phyloP scores from a whole-genome alignment of 2,113 vertebrate genomes.

The Mixornis gularis region DNA sequence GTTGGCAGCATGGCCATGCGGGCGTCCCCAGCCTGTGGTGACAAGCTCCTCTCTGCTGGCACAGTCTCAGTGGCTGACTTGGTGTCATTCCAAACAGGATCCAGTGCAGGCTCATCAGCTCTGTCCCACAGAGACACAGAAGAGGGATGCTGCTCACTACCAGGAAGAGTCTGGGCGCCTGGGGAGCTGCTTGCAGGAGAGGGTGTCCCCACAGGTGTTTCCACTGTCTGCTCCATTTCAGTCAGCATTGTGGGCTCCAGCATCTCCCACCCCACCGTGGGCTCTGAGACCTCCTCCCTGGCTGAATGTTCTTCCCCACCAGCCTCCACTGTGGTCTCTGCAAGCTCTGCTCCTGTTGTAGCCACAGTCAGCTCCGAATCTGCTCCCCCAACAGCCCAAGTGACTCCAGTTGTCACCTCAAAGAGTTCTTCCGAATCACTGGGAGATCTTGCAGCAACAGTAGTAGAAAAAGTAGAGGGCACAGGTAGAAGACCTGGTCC shows the following conservation, averaged over 20 bases:
- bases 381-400: background rate
- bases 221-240: background rate
- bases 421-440: background rate
- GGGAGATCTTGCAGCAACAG: background rate
- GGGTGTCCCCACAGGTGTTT: background rate
- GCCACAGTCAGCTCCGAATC: background rate
- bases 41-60: background rate
- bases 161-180: background rate
- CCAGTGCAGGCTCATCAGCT: background rate
- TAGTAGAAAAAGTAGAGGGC: slow-evolving; percentile 40
- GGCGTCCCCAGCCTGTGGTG: slow-evolving; percentile 26
- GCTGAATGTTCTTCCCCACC: slow-evolving; percentile 11
- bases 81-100: background rate
- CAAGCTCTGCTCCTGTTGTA: background rate
- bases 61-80: slow-evolving; percentile 19
- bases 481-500: slow-evolving; percentile 47
- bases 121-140: slow-evolving; percentile 1
- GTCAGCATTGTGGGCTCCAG: background rate
- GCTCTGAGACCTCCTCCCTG: background rate
- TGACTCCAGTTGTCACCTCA: background rate
- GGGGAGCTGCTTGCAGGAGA: background rate
- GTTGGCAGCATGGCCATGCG: slow-evolving; percentile 27
- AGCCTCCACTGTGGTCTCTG: background rate
- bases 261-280: background rate
- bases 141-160: background rate